phyloP scores from a whole-genome alignment of 2,113 vertebrate genomes.

The Gymnorhina tibicen region DNA sequence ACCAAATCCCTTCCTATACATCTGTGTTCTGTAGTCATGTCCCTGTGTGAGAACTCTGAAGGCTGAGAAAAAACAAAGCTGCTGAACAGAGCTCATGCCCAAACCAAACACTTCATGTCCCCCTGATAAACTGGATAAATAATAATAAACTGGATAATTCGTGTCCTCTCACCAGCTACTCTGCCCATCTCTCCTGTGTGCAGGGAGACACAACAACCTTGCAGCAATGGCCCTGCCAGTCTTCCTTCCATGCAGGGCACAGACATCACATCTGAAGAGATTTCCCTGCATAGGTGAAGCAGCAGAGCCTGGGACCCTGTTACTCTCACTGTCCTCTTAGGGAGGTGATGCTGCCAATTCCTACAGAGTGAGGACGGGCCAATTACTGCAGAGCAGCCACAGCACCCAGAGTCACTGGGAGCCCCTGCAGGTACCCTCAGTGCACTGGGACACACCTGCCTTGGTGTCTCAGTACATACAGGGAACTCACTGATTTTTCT shows the following conservation, averaged over 20 bases:
- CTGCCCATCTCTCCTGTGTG: background rate
- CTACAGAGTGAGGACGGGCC: background rate
- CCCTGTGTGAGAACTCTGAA: background rate
- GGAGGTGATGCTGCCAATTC: background rate
- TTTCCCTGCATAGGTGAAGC: background rate
- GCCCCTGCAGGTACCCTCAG: background rate
- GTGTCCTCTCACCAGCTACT: background rate
- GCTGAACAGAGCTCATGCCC: background rate
- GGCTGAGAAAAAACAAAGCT: background rate
- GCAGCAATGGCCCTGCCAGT: background rate
- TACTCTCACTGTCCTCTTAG: background rate
- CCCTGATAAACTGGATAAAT: background rate
- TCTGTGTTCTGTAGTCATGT: background rate
- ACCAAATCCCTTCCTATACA: background rate
- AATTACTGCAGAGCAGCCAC: background rate
- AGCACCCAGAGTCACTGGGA: background rate
- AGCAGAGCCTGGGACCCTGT: background rate
- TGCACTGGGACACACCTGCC: background rate
- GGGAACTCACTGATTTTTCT: background rate
- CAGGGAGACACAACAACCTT: background rate
- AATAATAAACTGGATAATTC: background rate
- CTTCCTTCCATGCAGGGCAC: background rate
- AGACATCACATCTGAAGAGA: background rate
- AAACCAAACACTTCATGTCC: background rate
- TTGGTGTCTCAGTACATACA: fast-evolving